A percentile compares a stretch with the other conserved stretches of the same genome.
Evolutionary conservation across 2,113 vertebrate species (phyloP).

Genomic region (Oncorhynchus keta): DNA sequence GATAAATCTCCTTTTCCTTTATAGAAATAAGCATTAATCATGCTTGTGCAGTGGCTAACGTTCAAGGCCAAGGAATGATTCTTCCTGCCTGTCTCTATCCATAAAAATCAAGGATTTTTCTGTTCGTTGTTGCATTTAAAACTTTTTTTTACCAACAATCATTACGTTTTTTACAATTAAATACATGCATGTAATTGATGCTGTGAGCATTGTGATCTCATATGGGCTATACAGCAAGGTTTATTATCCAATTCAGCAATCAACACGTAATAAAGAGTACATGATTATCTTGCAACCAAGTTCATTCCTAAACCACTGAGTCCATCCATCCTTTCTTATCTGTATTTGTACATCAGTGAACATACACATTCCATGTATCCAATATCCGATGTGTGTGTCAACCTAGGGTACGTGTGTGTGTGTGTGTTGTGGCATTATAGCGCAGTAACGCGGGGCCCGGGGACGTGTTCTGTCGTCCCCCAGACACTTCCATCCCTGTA

Average conservation of each 20-base stretch:
- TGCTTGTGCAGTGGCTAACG: no score
- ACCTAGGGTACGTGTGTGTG: neutral
- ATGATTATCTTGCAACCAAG: neutral
- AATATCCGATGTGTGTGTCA: neutral
- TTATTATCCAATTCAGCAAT: neutral
- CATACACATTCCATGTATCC: neutral
- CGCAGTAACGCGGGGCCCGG: neutral
- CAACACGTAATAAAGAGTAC: no score
- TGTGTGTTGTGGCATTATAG: constrained; percentile 15
- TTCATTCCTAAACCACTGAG: neutral
- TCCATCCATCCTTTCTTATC: no score
- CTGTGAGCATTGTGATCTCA: neutral
- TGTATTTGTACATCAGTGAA: neutral
- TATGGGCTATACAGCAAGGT: neutral
- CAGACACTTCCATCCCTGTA: constrained; percentile 36
- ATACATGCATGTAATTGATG: neutral
- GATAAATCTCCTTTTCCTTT: no score
- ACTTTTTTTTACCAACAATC: no score
- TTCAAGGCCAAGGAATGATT: no score
- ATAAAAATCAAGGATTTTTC: no score
- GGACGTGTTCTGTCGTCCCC: constrained; percentile 25
- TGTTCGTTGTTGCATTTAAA: no score
- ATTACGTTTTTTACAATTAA: no score
- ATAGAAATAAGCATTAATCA: no score
- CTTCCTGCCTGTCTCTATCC: no score